These are phyloP conservation scores for Autographa pulchrina DNA, from an alignment of 2,888 invertebrate species.

Conservation along the genomic window DNA sequence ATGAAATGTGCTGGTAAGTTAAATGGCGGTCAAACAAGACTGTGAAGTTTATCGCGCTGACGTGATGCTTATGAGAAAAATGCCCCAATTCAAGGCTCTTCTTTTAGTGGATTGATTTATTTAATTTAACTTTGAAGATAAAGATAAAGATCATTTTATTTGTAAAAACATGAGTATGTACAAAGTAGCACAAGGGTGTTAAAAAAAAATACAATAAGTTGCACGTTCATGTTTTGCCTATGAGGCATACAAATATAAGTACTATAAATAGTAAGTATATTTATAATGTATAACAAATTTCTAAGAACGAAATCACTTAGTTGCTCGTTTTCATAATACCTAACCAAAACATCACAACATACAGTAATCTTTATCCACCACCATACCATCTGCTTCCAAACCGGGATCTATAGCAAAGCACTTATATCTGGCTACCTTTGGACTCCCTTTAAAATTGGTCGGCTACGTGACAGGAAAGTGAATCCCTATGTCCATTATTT, in stretches of 20 bases:
- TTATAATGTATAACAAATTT: no score
- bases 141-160: no score
- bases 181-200: no score
- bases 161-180: no score
- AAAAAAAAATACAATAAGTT: no score
- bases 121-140: no score
- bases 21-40: neutral
- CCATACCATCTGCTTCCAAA: slow-evolving; percentile 69
- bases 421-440: slow-evolving; percentile 59
- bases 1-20: neutral
- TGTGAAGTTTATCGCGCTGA: neutral
- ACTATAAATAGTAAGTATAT: no score
- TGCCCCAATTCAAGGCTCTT: slow-evolving; percentile 9
- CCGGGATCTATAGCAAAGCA: slow-evolving; percentile 69
- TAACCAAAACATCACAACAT: slow-evolving; percentile 26
- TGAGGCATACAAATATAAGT: no score
- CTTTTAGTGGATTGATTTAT: no score
- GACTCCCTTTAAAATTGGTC: slow-evolving; percentile 80
- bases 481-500: slow-evolving; percentile 75
- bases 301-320: no score
- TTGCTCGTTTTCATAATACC: neutral
- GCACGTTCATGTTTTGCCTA: no score
- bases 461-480: slow-evolving; percentile 77
- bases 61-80: slow-evolving; percentile 6
- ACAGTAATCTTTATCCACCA: slow-evolving; percentile 41